These are phyloP conservation scores for Isurus oxyrinchus DNA, from an alignment of 2,113 vertebrate genomes.

Conservation along the genomic window DNA sequence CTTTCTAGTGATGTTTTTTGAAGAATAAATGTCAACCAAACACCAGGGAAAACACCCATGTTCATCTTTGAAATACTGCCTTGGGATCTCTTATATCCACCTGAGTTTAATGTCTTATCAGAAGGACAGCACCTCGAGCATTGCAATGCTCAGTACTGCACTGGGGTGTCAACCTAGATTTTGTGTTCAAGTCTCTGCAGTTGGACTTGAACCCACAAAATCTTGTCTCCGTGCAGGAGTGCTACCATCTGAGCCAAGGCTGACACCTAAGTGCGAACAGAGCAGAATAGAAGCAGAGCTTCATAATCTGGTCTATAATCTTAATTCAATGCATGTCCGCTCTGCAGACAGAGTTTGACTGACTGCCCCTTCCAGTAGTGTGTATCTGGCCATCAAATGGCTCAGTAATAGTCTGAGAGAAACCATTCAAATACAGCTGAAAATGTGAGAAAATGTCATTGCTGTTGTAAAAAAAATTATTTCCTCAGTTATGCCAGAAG, in stretches of 20 bases:
- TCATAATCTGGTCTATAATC: background rate
- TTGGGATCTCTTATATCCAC: background rate
- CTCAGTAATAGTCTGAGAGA: background rate
- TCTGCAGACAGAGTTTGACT: background rate
- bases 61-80: background rate
- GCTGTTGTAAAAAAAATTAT: background rate
- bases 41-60: background rate
- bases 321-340: background rate
- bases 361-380: background rate
- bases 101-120: background rate
- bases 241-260: no score
- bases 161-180: background rate
- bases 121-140: background rate
- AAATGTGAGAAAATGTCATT: constrained; percentile 11
- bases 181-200: background rate
- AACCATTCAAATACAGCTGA: background rate
- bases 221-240: background rate
- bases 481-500: background rate
- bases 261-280: background rate
- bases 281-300: background rate
- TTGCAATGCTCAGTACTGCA: background rate
- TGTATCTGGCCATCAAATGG: background rate
- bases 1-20: background rate
- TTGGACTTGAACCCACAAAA: background rate
- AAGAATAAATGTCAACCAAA: background rate